These are phyloP conservation scores for Drosophila rhopaloa DNA, from an alignment of 1,140 invertebrate genomes.

Conservation along the genomic window DNA sequence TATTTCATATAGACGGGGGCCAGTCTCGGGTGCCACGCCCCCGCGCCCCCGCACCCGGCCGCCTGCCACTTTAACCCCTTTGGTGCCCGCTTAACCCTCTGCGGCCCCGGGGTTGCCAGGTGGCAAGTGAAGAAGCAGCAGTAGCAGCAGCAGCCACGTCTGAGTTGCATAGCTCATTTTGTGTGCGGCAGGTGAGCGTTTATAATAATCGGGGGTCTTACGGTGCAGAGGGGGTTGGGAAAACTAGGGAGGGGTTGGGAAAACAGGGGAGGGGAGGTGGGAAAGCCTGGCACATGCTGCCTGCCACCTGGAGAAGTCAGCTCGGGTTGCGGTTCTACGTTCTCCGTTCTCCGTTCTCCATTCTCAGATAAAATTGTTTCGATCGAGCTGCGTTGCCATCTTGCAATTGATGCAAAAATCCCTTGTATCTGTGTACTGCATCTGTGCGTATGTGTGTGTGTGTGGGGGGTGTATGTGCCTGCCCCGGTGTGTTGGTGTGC, in stretches of 20 bases:
- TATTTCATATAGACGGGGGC: slow-evolving; percentile 66
- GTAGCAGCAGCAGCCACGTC: slow-evolving; percentile 57
- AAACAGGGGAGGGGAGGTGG: background rate
- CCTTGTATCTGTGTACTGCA: slow-evolving; percentile 30
- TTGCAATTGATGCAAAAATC: slow-evolving; percentile 76
- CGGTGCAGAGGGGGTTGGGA: background rate
- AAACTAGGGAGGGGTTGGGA: background rate
- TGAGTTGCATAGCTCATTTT: slow-evolving; percentile 71
- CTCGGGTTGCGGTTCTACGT: slow-evolving; percentile 4
- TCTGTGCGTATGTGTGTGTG: slow-evolving; percentile 7
- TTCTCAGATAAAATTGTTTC: slow-evolving; percentile 51
- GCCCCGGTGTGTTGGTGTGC: slow-evolving; percentile 23
- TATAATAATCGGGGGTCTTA: slow-evolving; percentile 62
- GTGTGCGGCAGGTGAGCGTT: slow-evolving; percentile 53
- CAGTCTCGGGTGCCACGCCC: slow-evolving; percentile 19
- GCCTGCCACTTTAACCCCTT: background rate
- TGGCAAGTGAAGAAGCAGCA: slow-evolving; percentile 18
- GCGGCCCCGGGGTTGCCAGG: slow-evolving; percentile 5
- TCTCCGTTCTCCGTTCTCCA: slow-evolving; percentile 2
- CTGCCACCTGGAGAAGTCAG: slow-evolving; percentile 11
- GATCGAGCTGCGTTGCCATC: slow-evolving; percentile 25
- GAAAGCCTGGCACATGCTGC: slow-evolving; percentile 11
- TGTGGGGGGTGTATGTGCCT: slow-evolving; percentile 4
- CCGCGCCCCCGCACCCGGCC: background rate
- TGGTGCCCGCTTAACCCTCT: slow-evolving; percentile 5